phyloP scores from a whole-genome alignment of 1,140 invertebrate species.

The Rhyzopertha dominica region DNA sequence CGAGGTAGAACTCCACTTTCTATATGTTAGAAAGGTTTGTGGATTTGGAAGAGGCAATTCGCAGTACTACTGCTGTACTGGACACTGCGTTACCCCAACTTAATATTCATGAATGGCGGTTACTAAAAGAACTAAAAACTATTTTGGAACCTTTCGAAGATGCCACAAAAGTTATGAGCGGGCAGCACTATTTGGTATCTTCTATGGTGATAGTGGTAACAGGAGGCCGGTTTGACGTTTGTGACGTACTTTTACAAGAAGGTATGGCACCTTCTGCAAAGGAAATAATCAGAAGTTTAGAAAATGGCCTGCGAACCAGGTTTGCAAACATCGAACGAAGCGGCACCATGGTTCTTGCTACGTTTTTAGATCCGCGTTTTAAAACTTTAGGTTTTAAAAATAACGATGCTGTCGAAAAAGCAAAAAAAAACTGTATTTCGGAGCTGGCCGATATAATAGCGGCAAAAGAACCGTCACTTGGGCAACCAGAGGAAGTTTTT shows the following conservation, averaged over 20 bases:
- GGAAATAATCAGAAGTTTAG: conserved; percentile 1
- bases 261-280: no score
- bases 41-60: conserved; percentile 19
- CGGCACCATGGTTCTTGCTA: conserved; percentile 20
- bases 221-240: neutral
- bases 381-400: no score
- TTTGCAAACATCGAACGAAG: conserved; percentile 18
- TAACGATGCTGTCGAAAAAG: conserved; percentile 11
- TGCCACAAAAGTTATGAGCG: conserved; percentile 11
- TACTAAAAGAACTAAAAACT: conserved; percentile 14
- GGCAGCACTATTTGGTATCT: conserved; percentile 27
- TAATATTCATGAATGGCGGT: conserved; percentile 21
- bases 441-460: conserved; percentile 12
- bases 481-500: no score
- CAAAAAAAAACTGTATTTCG: conserved; percentile 18
- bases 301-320: conserved; percentile 14
- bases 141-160: conserved; percentile 26
- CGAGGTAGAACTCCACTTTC: conserved; percentile 41
- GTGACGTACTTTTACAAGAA: neutral
- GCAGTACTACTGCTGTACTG: conserved; percentile 7
- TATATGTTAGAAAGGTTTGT: conserved; percentile 39
- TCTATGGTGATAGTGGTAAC: conserved; percentile 26
- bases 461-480: no score
- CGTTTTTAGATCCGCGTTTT: conserved; percentile 31
- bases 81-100: conserved; percentile 7